These are phyloP conservation scores for Ianthella basta DNA, from an alignment of 37 sponge, comb jelly and placozoan genomes.

Conservation along the genomic window DNA sequence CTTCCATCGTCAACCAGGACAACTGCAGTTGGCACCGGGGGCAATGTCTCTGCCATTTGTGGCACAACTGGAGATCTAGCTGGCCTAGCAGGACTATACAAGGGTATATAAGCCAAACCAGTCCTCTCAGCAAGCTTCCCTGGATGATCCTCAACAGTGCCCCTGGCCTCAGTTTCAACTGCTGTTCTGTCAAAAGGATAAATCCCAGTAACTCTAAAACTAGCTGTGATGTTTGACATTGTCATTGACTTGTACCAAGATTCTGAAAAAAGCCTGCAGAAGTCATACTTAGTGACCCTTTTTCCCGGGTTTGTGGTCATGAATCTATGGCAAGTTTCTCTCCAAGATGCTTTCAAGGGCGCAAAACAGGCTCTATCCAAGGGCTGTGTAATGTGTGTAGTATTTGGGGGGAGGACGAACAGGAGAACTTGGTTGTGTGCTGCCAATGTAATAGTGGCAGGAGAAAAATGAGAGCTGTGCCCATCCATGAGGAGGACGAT, in stretches of 20 bases:
- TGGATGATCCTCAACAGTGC: not conserved
- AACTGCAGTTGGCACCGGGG: too few species aligned
- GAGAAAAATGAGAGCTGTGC: constrained; percentile 33
- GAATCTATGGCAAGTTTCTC: constrained; percentile 17
- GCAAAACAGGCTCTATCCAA: constrained; percentile 39
- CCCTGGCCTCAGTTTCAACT: not conserved
- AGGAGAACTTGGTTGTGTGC: constrained; percentile 23
- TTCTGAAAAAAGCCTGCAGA: constrained; percentile 28
- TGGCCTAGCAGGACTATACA: constrained; percentile 8
- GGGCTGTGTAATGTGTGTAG: constrained; percentile 35
- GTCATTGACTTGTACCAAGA: constrained; percentile 62
- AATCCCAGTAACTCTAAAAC: constrained; percentile 60
- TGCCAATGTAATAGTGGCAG: constrained; percentile 18
- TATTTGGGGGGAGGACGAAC: constrained; percentile 28
- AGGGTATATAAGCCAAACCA: constrained; percentile 23
- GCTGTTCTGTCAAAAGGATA: constrained; percentile 32
- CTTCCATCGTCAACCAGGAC: too few species aligned
- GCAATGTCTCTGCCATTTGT: not conserved
- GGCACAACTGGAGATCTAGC: not conserved
- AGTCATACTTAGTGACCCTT: constrained; percentile 31
- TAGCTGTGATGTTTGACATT: constrained; percentile 39
- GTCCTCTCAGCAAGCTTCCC: constrained; percentile 22
- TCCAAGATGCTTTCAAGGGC: constrained; percentile 44
- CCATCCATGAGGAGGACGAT: constrained; percentile 43
- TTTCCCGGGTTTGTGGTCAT: constrained; percentile 42